Conservation (phyloP, 2,113 vertebrate genomes). For the Pseudorectes ferrugineus region DNA sequence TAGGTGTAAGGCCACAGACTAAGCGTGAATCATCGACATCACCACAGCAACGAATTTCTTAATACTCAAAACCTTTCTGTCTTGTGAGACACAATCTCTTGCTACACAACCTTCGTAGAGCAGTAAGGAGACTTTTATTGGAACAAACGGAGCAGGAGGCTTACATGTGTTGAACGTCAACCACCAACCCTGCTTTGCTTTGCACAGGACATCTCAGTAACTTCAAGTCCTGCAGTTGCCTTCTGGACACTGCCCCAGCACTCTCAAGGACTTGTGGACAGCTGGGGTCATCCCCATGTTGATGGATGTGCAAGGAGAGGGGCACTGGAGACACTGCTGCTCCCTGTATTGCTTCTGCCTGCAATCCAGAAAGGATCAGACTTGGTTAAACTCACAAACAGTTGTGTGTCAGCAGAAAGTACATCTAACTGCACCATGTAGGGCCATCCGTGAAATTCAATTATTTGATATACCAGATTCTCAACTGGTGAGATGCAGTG, state of each 20-base stretch:
- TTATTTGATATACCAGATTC: background rate
- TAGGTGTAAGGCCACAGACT: background rate
- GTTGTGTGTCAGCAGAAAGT: background rate
- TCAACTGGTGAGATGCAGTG: background rate
- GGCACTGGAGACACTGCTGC: background rate
- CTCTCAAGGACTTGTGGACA: background rate
- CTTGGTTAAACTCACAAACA: background rate
- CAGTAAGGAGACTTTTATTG: background rate
- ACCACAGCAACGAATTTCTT: constrained; percentile 22
- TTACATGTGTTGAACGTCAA: background rate
- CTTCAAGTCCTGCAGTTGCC: background rate
- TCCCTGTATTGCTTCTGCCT: background rate
- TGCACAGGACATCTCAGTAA: background rate
- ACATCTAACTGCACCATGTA: background rate
- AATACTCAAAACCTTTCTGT: background rate
- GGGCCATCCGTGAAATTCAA: constrained; percentile 15
- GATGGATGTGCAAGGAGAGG: background rate
- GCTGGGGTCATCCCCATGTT: fast-evolving
- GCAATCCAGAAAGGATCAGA: background rate
- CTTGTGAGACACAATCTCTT: background rate
- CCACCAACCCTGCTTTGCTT: background rate
- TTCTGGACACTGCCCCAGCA: background rate
- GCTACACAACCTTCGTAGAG: background rate
- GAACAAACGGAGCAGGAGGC: background rate
- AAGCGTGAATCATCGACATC: constrained; percentile 17